These are phyloP conservation scores for Dryadula phaetusa DNA, from an alignment of 2,888 invertebrate species.

Conservation along the genomic window DNA sequence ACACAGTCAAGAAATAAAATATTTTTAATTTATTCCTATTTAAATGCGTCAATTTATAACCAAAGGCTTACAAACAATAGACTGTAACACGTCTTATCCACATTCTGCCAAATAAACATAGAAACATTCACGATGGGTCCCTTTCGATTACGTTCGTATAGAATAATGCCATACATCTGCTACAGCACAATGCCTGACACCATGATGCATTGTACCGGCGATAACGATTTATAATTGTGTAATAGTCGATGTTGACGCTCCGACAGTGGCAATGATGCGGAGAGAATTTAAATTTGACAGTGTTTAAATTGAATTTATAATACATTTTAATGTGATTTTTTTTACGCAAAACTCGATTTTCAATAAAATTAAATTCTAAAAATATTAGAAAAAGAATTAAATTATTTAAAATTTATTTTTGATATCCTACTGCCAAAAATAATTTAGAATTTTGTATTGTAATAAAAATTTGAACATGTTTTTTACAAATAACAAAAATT, in stretches of 20 bases:
- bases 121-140: conserved; percentile 52
- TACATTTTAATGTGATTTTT: neutral
- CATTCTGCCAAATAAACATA: conserved; percentile 6
- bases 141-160: conserved; percentile 71
- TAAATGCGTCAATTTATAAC: too few species aligned
- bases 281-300: conserved; percentile 42
- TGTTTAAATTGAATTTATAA: conserved; percentile 4
- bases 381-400: too few species aligned
- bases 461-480: too few species aligned
- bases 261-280: conserved; percentile 59
- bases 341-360: too few species aligned
- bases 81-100: conserved; percentile 20
- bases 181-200: conserved; percentile 68
- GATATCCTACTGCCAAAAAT: too few species aligned
- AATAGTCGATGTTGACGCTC: conserved; percentile 27
- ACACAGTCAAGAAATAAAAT: too few species aligned
- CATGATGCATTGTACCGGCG: conserved; percentile 70
- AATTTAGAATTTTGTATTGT: too few species aligned
- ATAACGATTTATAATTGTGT: conserved; percentile 50
- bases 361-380: too few species aligned
- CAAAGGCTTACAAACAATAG: neutral
- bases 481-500: too few species aligned
- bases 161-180: conserved; percentile 82
- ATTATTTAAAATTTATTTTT: too few species aligned
- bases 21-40: too few species aligned